These are phyloP conservation scores for Globia sparganii DNA, from an alignment of 2,888 invertebrate genomes.

Conservation along the genomic window DNA sequence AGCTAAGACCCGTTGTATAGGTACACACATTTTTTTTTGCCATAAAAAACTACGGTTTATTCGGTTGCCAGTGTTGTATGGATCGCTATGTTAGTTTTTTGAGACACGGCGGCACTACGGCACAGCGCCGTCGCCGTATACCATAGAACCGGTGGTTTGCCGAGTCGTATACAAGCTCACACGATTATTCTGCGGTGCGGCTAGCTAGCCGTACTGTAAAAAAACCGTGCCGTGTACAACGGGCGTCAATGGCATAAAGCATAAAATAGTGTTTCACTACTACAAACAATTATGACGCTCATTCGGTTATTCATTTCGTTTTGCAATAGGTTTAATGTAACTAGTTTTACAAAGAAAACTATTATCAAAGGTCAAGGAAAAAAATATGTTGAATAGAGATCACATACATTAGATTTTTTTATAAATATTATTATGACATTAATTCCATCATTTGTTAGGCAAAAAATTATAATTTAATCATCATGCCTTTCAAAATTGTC, in stretches of 20 bases:
- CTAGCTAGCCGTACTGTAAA: background rate
- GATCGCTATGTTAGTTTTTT: background rate
- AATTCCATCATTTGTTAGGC: background rate
- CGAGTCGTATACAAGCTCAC: background rate
- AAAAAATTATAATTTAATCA: background rate
- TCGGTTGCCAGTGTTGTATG: background rate
- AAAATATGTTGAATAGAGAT: background rate
- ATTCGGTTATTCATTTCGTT: background rate
- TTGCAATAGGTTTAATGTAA: background rate
- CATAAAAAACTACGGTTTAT: too few species aligned
- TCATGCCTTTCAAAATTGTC: background rate
- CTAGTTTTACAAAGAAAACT: conserved; percentile 22
- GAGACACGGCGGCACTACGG: background rate
- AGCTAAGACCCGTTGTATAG: too few species aligned
- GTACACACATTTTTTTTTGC: too few species aligned
- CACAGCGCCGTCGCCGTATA: background rate
- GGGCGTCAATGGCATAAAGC: background rate
- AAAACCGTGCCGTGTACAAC: background rate
- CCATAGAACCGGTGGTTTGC: background rate
- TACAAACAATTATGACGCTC: background rate
- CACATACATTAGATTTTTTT: background rate
- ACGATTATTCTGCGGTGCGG: background rate
- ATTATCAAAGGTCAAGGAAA: conserved; percentile 18
- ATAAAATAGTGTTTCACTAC: background rate
- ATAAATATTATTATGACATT: background rate